These are phyloP conservation scores for Drosophila neotestacea DNA, from an alignment of 2,888 invertebrate species.

Conservation along the genomic window DNA sequence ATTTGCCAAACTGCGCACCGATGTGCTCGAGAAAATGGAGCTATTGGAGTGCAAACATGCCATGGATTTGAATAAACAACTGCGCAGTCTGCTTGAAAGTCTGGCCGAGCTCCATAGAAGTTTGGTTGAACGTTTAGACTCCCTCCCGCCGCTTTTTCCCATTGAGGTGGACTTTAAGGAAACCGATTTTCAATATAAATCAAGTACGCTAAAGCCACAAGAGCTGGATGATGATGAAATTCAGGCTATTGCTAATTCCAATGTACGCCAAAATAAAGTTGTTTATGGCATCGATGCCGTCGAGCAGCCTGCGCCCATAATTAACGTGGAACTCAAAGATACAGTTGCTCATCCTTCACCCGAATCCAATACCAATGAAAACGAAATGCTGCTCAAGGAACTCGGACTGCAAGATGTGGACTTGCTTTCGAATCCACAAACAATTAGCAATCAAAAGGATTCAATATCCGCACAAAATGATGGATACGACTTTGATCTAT, in stretches of 20 bases:
- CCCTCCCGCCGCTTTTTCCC: slow-evolving; percentile 92
- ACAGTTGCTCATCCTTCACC: not conserved
- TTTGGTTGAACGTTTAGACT: slow-evolving; percentile 91
- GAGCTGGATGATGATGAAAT: slow-evolving; percentile 82
- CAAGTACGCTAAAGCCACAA: slow-evolving; percentile 82
- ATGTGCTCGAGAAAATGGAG: slow-evolving; percentile 98
- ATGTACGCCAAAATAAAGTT: slow-evolving; percentile 41
- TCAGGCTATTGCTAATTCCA: slow-evolving; percentile 43
- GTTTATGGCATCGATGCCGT: slow-evolving; percentile 80
- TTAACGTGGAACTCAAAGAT: slow-evolving; percentile 68
- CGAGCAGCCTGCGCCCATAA: slow-evolving; percentile 79
- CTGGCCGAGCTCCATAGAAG: slow-evolving; percentile 90
- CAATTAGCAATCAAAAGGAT: slow-evolving; percentile 69
- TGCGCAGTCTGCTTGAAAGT: slow-evolving; percentile 93
- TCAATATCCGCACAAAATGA: slow-evolving; percentile 60
- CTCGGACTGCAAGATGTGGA: slow-evolving; percentile 87
- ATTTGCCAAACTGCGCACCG: slow-evolving; percentile 93
- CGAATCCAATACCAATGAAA: slow-evolving; percentile 41
- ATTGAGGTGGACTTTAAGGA: slow-evolving; percentile 97
- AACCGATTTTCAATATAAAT: slow-evolving; percentile 95
- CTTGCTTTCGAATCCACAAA: slow-evolving; percentile 74
- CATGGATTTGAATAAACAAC: slow-evolving; percentile 95
- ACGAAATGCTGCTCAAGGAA: slow-evolving; percentile 86
- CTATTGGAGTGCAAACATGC: slow-evolving; percentile 99
- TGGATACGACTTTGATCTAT: slow-evolving; percentile 80